phyloP scores from a whole-genome alignment of 2,888 invertebrate genomes.

The Drosophila pullipes region DNA sequence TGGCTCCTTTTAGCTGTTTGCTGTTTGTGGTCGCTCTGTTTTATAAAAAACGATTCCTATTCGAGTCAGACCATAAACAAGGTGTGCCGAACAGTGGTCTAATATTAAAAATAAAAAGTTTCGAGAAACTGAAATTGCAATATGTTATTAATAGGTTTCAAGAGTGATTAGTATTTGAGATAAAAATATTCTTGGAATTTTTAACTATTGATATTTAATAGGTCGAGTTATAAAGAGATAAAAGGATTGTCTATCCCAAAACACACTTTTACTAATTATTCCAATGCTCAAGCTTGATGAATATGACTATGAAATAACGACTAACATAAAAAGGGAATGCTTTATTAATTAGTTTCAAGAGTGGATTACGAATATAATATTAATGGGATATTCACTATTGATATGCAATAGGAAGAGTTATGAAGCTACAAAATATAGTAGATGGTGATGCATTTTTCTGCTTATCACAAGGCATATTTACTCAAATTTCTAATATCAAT shows the following conservation, averaged over 20 bases:
- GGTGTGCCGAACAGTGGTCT: conserved; percentile 47
- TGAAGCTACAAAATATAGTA: background rate
- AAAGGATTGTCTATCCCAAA: background rate
- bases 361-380: background rate
- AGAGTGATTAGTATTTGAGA: background rate
- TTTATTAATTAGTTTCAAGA: background rate
- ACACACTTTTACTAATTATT: background rate
- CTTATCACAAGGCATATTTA: background rate
- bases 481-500: background rate
- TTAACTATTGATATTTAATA: background rate
- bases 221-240: rapidly evolving
- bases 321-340: background rate
- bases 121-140: background rate
- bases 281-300: no score
- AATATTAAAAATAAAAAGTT: background rate
- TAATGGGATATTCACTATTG: background rate
- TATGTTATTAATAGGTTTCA: background rate
- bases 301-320: no score
- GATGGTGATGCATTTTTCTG: background rate
- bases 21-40: conserved; percentile 47
- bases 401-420: background rate
- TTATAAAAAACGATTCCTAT: conserved; percentile 53
- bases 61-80: conserved; percentile 42
- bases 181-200: background rate
- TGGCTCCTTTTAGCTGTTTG: conserved; percentile 29